These are phyloP conservation scores for Ectropis grisescens DNA, from an alignment of 1,140 invertebrate species.

Conservation along the genomic window DNA sequence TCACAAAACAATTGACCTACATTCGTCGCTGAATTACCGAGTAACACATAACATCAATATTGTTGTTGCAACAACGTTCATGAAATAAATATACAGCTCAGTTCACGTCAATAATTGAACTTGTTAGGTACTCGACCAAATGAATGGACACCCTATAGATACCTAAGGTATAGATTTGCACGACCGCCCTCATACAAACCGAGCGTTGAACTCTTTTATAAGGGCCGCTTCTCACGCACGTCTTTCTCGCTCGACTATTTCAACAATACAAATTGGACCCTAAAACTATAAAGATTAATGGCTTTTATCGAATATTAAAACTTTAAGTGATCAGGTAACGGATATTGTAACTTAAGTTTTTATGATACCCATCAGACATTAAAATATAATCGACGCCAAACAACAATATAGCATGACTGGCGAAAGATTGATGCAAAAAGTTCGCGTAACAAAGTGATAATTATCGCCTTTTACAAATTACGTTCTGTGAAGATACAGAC, in stretches of 20 bases:
- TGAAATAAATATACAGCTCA: too few species aligned
- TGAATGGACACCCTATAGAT: too few species aligned
- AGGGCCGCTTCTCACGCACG: conserved; percentile 39
- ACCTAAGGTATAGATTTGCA: conserved; percentile 26
- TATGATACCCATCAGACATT: conserved; percentile 17
- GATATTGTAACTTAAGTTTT: conserved; percentile 25
- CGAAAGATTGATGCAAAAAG: too few species aligned
- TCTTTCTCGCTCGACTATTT: conserved; percentile 1
- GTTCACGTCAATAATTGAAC: too few species aligned
- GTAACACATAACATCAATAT: too few species aligned
- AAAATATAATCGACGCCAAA: background rate
- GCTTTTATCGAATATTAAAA: conserved; percentile 12
- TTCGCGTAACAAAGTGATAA: too few species aligned
- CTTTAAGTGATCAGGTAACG: conserved; percentile 19
- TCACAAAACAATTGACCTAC: too few species aligned
- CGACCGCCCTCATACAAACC: conserved; percentile 40
- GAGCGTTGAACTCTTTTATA: conserved; percentile 69
- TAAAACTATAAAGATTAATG: conserved; percentile 18
- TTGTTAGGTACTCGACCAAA: too few species aligned
- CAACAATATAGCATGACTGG: conserved; percentile 33
- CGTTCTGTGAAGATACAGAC: too few species aligned
- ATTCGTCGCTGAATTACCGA: too few species aligned
- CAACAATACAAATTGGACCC: conserved; percentile 13
- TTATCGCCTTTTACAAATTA: too few species aligned
- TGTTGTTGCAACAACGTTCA: too few species aligned